Base-by-base conservation (phyloP, 2,113 vertebrate genomes). In the Panthera leo region DNA sequence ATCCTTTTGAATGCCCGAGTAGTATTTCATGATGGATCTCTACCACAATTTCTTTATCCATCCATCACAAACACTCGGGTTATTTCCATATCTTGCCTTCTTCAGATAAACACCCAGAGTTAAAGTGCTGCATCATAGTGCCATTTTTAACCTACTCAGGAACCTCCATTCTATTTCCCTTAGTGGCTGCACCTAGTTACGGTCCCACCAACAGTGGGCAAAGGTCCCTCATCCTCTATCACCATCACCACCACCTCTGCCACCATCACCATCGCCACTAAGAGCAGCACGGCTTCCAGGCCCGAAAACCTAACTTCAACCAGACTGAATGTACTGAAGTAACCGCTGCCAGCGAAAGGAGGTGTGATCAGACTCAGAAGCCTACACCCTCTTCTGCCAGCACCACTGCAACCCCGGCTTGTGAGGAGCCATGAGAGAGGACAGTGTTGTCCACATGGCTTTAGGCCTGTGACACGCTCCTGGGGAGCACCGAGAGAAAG, bases 321-420 rank as follows among this genome's bases (percentile, higher is more conserved):
- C 27, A 75, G 29, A 75, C 3, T 5, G 14, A 63, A 73, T 5
- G 13, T 1, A 34, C 13, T 45, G 70, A 15, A 11, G 0, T 27
- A 85, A 53, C 5, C 42, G 29, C 0, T 15, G 39, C 19, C 13
- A 53, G n/a, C 16, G 31, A 82, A 21, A 63, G 39, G 39, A 79
- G 9, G 55, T 27, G 12, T 29, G 23, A 36, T 19, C 1, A 55
- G 27, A 29, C 34, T 25, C 29, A 83, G 51, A 68, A 78, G 48
- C 13, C 75, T 25, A 13, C 4, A 0, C 31, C 13, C 48, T 67
- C 48, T 39, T 34, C 25, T 0, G 3, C 39, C 9, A 31, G 21
- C n/a, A 31, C 8, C 29, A 18, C 2, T 16, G 25, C 39, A 11
- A 29, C 14, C 16, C n/a, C 58, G 1, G 3, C 5, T 6, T 23